These are phyloP conservation scores for Dioctria rufipes DNA, from an alignment of 2,888 invertebrate species.

Conservation along the genomic window DNA sequence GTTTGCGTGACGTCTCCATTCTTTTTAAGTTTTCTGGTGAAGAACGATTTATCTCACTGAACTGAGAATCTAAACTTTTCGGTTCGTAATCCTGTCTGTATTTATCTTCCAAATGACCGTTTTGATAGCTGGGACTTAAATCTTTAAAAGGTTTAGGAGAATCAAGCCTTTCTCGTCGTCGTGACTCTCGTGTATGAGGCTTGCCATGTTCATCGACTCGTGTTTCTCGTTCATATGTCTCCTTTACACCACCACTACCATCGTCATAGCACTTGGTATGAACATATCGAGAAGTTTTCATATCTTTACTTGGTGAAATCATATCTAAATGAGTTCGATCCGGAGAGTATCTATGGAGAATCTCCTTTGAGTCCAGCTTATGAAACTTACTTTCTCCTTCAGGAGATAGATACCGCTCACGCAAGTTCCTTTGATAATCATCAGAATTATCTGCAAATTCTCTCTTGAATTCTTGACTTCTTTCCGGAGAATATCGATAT, in stretches of 20 bases:
- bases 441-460: conserved; percentile 69
- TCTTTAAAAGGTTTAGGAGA: conserved; percentile 57
- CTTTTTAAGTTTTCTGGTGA: conserved; percentile 74
- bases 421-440: conserved; percentile 70
- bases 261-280: conserved; percentile 70
- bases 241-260: conserved; percentile 73
- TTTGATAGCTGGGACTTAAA: neutral
- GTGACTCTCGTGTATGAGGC: conserved; percentile 70
- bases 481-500: conserved; percentile 70
- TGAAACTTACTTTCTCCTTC: conserved; percentile 66
- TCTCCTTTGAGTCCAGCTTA: conserved; percentile 65
- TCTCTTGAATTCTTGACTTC: conserved; percentile 71
- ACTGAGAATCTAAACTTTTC: conserved; percentile 78
- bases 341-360: conserved; percentile 66
- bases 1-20: conserved; percentile 65
- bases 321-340: conserved; percentile 67
- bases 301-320: conserved; percentile 62
- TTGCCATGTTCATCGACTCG: conserved; percentile 70
- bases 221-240: conserved; percentile 71
- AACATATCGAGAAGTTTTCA: conserved; percentile 65
- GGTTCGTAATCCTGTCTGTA: conserved; percentile 75
- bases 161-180: conserved; percentile 70
- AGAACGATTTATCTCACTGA: conserved; percentile 74
- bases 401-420: conserved; percentile 62
- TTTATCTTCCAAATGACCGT: conserved; percentile 61